Conservation (phyloP, 2,888 invertebrate genomes). For the Thymelicus sylvestris region DNA sequence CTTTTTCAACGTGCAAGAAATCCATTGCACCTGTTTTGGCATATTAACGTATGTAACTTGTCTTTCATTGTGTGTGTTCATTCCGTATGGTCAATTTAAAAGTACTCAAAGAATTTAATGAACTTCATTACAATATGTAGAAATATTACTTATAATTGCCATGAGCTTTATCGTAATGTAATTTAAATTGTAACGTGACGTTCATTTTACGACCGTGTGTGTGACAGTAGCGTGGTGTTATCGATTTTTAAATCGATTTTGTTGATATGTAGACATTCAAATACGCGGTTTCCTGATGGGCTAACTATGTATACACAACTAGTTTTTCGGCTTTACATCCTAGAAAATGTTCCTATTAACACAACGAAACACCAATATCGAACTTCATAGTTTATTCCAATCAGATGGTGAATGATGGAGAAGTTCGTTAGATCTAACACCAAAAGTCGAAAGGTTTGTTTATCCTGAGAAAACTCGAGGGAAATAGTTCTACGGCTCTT, state of each 20-base stretch:
- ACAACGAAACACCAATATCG: background rate
- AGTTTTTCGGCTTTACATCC: no score
- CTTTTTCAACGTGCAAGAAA: background rate
- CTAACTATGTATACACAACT: no score
- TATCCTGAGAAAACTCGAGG: background rate
- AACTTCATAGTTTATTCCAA: background rate
- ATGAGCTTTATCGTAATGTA: background rate
- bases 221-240: background rate
- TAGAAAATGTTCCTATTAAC: no score
- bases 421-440: slow-evolving; percentile 15
- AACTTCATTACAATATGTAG: background rate
- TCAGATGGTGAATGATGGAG: slow-evolving; percentile 2
- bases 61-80: background rate
- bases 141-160: background rate
- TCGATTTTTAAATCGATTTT: slow-evolving; percentile 11
- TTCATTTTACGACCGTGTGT: slow-evolving; percentile 3
- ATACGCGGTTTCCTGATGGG: no score
- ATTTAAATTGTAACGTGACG: slow-evolving; percentile 10
- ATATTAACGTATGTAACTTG: background rate
- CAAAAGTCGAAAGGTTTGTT: background rate
- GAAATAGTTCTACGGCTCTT: background rate
- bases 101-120: no score
- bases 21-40: slow-evolving; percentile 1
- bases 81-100: no score
- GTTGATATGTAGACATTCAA: slow-evolving; percentile 7